Evolutionary conservation across 2,113 vertebrate species (phyloP).

Genomic region (Pluvialis apricaria): DNA sequence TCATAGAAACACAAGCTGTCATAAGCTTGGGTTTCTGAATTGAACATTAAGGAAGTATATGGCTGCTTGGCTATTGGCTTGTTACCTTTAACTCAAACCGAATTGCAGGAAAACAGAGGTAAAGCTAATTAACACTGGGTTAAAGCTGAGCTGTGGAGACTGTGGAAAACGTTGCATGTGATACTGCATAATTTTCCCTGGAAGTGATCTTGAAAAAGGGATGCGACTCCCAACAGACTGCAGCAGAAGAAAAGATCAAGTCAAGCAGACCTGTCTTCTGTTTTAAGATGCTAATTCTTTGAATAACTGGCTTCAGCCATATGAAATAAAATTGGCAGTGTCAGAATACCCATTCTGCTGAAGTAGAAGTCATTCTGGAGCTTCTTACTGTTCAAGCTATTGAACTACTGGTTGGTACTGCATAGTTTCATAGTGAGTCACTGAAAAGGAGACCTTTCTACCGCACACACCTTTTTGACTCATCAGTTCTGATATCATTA

Average conservation of each 20-base stretch:
- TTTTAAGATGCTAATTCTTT: neutral
- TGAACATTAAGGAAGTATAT: neutral
- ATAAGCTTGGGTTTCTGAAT: neutral
- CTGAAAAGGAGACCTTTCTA: neutral
- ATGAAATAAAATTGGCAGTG: neutral
- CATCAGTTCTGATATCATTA: neutral
- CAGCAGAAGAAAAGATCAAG: neutral
- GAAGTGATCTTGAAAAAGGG: neutral
- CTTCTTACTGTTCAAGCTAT: neutral
- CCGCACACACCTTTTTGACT: neutral
- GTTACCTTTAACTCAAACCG: neutral
- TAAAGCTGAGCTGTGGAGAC: neutral
- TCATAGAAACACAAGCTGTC: neutral
- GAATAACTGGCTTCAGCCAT: neutral
- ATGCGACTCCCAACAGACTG: neutral
- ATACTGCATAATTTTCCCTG: neutral
- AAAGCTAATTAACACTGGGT: neutral
- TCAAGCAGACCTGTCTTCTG: neutral
- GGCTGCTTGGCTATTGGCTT: neutral
- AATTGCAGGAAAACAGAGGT: neutral
- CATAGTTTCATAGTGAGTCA: neutral
- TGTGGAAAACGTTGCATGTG: neutral
- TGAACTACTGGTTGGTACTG: neutral
- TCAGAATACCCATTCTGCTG: neutral
- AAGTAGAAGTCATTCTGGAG: neutral